Evolutionary conservation across 1,140 invertebrate genomes (phyloP), one percentile per base, ranked within the genome.

Genomic region (Papilio dardanus): DNA sequence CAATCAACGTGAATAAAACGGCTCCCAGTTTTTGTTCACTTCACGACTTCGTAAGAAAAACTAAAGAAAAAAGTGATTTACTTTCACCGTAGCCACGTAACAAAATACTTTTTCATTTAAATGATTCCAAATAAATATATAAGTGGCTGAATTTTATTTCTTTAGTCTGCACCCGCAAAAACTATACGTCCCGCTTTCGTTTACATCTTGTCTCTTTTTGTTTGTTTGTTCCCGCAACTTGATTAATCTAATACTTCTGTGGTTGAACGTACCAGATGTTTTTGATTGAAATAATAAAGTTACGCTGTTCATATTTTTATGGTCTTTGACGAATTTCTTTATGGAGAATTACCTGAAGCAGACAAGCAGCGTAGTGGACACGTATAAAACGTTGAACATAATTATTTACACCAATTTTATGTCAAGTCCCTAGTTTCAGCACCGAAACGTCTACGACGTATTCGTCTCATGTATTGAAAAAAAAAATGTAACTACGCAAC

Each of bases 101-200:
- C 35, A 40, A 69, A 69, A 69, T 40, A 14, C 31, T 35, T 69
- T 19, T 69, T 69, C 33, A 69, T 69, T 68, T 42, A 40, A 69
- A 42, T 40, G 67, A 40, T 69, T 40, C 19, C 67, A 40, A 69
- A 69, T 69, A 69, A 69, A 69, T 69, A 69, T 69, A 40, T 69
- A 40, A 69, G 67, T 69, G 35, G 67, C 19, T 46, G 42, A n/a
- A 21, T 69, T 8, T 37, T 37, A 19, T 40, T 42, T 67, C 62
- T 19, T 31, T 8, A 35, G 16, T 68, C 35, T 69, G 66, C 19
- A 14, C 10, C 10, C 33, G 33, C 35, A 69, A 69, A 69, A 69
- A 69, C 35, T 69, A 68, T 37, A 14, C 35, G 19, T 2, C n/a
- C 67, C n/a, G 33, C 37, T 68, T 68, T 33, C n/a, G 37, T 68